Evolutionary conservation across 2,888 invertebrate genomes (phyloP).

Genomic region (Dryobotodes eremita): DNA sequence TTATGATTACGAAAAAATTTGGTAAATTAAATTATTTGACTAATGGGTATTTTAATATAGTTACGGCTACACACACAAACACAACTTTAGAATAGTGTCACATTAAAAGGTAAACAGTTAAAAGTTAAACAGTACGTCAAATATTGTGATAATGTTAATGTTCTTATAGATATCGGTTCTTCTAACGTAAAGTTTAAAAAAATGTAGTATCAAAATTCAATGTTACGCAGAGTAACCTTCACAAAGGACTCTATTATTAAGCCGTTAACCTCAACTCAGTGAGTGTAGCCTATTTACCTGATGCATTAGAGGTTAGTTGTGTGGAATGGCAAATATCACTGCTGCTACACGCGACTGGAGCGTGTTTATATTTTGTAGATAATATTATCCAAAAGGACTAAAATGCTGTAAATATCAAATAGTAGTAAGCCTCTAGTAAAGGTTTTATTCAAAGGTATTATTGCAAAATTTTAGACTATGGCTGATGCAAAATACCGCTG

Average conservation of each 20-base stretch:
- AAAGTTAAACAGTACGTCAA: not conserved
- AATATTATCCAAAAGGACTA: not conserved
- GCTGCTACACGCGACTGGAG: not conserved
- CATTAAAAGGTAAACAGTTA: no score
- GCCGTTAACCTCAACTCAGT: constrained; percentile 36
- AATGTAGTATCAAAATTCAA: not conserved
- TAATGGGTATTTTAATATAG: not conserved
- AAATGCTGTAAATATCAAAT: not conserved
- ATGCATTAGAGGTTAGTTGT: constrained; percentile 36
- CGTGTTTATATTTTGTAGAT: constrained; percentile 1
- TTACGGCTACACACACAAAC: not conserved
- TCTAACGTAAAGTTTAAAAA: not conserved
- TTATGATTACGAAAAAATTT: no score
- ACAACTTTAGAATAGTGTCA: not conserved
- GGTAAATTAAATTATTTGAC: no score
- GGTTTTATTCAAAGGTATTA: not conserved
- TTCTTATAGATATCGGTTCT: not conserved
- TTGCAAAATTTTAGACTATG: not conserved
- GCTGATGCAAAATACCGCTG: no score
- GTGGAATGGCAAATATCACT: constrained; percentile 35
- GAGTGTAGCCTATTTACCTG: constrained; percentile 30
- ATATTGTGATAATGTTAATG: not conserved
- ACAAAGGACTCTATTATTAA: constrained; percentile 5
- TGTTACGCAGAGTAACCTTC: not conserved
- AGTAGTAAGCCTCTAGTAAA: no score